These are phyloP conservation scores for Heteromormyrus szaboi DNA, from an alignment of 2,797 vertebrate species.

Conservation along the genomic window DNA sequence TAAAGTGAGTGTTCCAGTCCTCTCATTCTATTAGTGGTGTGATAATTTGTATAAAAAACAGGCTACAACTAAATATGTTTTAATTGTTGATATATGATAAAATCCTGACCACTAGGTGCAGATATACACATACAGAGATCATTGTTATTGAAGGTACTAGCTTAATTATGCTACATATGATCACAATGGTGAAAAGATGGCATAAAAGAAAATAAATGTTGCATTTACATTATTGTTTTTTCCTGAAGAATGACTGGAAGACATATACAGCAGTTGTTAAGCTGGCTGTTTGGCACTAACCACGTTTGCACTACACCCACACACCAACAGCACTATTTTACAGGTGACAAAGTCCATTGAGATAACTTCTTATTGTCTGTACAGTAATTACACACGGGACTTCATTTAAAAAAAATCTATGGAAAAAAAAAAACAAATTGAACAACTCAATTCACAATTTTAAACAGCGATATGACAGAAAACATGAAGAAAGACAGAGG, in stretches of 20 bases:
- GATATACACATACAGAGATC: neutral
- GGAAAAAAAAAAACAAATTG: neutral
- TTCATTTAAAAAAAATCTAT: neutral
- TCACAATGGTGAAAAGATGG: neutral
- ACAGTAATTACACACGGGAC: neutral
- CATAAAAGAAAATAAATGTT: neutral
- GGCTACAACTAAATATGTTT: neutral
- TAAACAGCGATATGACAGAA: neutral
- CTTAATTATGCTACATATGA: neutral
- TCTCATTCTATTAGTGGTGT: neutral
- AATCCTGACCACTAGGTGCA: neutral
- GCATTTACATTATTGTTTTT: neutral
- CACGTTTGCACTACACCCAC: neutral
- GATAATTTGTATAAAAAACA: neutral
- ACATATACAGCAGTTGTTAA: neutral
- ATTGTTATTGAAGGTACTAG: neutral
- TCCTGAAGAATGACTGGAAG: neutral
- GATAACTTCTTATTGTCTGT: neutral
- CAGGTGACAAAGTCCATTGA: slow-evolving; percentile 5
- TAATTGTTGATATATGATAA: neutral
- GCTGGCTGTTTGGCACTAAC: neutral
- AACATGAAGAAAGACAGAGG: neutral
- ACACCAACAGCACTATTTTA: neutral
- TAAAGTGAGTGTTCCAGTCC: neutral
- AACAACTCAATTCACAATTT: neutral